These are phyloP conservation scores for Puma concolor DNA, from an alignment of 2,113 vertebrate species.

Conservation along the genomic window DNA sequence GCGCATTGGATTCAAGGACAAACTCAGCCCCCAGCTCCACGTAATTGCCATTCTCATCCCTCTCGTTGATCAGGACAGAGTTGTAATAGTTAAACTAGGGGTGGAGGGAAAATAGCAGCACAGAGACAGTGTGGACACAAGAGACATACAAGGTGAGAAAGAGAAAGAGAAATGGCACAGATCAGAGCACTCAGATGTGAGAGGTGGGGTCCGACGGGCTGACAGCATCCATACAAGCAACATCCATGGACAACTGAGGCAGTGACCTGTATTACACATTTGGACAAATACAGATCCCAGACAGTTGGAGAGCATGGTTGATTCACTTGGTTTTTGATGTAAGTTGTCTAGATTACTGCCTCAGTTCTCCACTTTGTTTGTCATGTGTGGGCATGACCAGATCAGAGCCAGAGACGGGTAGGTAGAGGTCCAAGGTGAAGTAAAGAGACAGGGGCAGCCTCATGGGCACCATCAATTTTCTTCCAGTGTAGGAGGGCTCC, in stretches of 20 bases:
- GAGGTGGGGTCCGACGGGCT: background rate
- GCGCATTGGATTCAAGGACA: slow-evolving; percentile 92
- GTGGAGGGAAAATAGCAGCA: background rate
- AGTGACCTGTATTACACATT: rapidly evolving
- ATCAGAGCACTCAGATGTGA: background rate
- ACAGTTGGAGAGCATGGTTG: background rate
- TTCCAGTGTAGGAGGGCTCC: background rate
- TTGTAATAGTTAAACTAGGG: slow-evolving; percentile 96
- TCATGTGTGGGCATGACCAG: background rate
- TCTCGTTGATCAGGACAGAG: slow-evolving; percentile 92
- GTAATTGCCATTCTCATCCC: slow-evolving; percentile 89
- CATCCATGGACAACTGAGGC: too few species aligned
- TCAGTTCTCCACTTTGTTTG: background rate
- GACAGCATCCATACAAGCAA: too few species aligned
- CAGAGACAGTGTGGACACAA: background rate
- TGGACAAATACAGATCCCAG: background rate
- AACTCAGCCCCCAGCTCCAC: slow-evolving; percentile 94
- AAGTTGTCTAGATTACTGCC: background rate
- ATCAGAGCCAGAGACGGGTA: background rate
- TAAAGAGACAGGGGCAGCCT: background rate
- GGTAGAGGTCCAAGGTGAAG: background rate
- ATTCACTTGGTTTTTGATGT: background rate
- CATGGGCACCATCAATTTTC: background rate
- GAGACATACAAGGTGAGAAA: background rate
- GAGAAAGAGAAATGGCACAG: background rate